Percentiles rank a stretch among this genome's conserved stretches.
Evolutionary conservation across 2,888 invertebrate species (phyloP).

Genomic region (Cremastinae sp.): DNA sequence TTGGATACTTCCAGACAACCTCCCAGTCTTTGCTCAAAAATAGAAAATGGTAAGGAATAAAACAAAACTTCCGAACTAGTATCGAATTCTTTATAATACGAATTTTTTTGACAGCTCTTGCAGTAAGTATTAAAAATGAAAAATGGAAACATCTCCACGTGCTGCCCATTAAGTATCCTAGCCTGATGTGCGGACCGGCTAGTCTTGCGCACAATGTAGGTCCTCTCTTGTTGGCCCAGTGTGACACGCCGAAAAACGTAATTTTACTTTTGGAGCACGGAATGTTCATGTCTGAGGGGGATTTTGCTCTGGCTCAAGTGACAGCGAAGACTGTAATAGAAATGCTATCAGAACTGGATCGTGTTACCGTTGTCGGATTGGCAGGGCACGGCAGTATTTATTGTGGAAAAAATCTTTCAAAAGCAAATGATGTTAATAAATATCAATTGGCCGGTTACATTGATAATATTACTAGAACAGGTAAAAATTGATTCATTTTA

Average conservation of each 20-base stretch:
- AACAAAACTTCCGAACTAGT: background rate
- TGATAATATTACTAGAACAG: constrained; percentile 71
- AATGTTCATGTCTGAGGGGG: constrained; percentile 76
- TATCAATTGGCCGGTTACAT: constrained; percentile 74
- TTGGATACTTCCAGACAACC: constrained; percentile 45
- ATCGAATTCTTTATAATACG: constrained; percentile 5
- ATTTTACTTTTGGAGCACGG: constrained; percentile 75
- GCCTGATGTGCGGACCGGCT: constrained; percentile 76
- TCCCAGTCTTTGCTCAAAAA: constrained; percentile 71
- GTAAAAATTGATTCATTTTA: constrained; percentile 54
- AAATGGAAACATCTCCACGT: constrained; percentile 77
- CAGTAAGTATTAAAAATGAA: constrained; percentile 68
- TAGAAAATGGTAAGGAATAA: constrained; percentile 70
- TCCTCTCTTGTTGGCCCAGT: constrained; percentile 75
- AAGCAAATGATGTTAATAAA: constrained; percentile 77
- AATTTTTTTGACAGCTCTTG: constrained; percentile 65
- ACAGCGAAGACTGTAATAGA: constrained; percentile 77
- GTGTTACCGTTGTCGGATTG: constrained; percentile 74
- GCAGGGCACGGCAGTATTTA: constrained; percentile 68
- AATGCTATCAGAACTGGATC: constrained; percentile 76
- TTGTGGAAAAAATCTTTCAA: constrained; percentile 72
- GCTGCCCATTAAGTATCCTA: constrained; percentile 72
- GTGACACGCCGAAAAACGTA: constrained; percentile 74
- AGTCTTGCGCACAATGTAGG: constrained; percentile 76
- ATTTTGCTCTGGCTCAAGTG: constrained; percentile 74